Evolutionary conservation across 1,140 invertebrate species (phyloP).

Genomic region (Hesperophylax magnus): DNA sequence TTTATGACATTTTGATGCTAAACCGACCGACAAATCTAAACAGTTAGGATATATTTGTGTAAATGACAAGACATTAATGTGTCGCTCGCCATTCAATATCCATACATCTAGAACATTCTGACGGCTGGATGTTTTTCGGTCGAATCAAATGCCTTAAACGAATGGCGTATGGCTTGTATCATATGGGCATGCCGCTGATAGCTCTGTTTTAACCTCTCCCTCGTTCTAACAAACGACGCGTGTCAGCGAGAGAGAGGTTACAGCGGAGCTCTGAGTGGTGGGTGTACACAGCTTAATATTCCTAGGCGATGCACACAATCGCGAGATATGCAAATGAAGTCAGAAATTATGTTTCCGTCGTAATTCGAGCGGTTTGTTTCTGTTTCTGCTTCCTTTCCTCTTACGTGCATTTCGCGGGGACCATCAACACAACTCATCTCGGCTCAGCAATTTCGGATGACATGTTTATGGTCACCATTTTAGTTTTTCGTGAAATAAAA

Average conservation of each 20-base stretch:
- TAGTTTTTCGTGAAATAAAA: constrained; percentile 49
- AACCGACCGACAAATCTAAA: constrained; percentile 39
- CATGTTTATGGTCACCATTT: constrained; percentile 49
- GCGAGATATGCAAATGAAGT: constrained; percentile 41
- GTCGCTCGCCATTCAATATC: constrained; percentile 34
- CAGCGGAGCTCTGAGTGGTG: too few relatives aligned
- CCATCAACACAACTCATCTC: constrained; percentile 46
- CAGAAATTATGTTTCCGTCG: constrained; percentile 49
- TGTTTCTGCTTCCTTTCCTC: constrained; percentile 36
- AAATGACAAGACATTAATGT: constrained; percentile 44
- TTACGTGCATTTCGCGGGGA: constrained; percentile 30
- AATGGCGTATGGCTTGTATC: not conserved
- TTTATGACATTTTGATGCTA: constrained; percentile 44
- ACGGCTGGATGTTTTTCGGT: constrained; percentile 13
- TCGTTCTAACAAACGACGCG: too few relatives aligned
- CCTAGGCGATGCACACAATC: constrained; percentile 32
- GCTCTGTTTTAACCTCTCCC: too few relatives aligned
- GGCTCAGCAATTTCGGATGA: constrained; percentile 36
- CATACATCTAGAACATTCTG: constrained; percentile 34
- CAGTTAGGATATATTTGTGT: constrained; percentile 31
- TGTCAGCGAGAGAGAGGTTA: too few relatives aligned
- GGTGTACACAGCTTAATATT: not conserved
- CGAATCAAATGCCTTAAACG: constrained; percentile 33
- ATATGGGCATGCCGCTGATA: too few relatives aligned
- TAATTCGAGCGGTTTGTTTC: constrained; percentile 47